Base-by-base conservation (phyloP, 2,797 vertebrate species). In the Muscicapa comitata region DNA sequence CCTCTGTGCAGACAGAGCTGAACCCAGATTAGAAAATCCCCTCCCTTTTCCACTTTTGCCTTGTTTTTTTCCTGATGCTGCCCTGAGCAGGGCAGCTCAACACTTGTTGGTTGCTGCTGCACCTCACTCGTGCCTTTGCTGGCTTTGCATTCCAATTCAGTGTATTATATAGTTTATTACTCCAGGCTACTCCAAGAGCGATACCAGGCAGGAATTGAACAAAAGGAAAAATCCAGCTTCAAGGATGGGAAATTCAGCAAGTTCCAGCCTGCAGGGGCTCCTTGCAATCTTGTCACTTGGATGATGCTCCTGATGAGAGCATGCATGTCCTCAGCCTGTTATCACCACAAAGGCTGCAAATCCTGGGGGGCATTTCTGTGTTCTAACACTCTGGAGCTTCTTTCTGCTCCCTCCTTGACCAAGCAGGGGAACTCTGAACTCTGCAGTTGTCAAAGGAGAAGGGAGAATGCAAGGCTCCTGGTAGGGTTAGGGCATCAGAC, bases 71-170 rank as follows among this genome's bases (percentile, higher is more conserved):
- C 40, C 40, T 66, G 75, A 58, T 25, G 47, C 21, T 68, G 90
- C 92, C 75, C 37, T 43, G 10, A 63, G 85, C 76, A 59, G 80
- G 76, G 70, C 93, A 95, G 65, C 82, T 97, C 71, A 48, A 40
- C 91, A 92, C 94, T 94, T 97, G 95, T 51, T 29, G 3, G 33
- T 59, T 62, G 37, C 38, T 91, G 76, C 51, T 76, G 47, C 33
- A 11, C 37, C 55, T 92, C 51, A 40, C 50, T 28, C 0, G 0
- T 86, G 24, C 20, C 38, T 42, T 51, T 87, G 62, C 11, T 3
- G 17, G 31, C 29, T 50, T 63, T 74, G 68, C 35, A 17, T 75
- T 93, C 40, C 43, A 35, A 47, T 78, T 66, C 57, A n/a, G 2
- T 47, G 11, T 35, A 15, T 37, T 62, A 2, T 10, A 14, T 15